A percentile compares a stretch with the other conserved stretches of the same genome.
These are phyloP conservation scores for Mus spretus DNA, from an alignment of 2,797 vertebrate species.

Conservation along the genomic window DNA sequence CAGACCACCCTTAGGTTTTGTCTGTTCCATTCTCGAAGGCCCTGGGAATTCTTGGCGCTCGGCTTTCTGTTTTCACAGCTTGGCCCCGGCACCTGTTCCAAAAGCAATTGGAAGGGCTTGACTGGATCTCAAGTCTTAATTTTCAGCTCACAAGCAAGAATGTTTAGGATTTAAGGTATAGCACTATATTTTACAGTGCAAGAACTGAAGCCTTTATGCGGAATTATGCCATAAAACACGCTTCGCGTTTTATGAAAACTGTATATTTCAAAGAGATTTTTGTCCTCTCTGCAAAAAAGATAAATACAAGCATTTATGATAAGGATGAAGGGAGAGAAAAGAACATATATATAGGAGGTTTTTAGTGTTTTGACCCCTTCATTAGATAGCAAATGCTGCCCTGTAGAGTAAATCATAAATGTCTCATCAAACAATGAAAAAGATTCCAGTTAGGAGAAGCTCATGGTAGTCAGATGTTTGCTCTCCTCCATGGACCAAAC, in stretches of 20 bases:
- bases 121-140: conserved; percentile 77
- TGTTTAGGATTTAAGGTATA: conserved; percentile 81
- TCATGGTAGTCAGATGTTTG: background rate
- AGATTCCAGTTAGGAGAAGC: conserved; percentile 36
- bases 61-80: conserved; percentile 86
- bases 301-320: conserved; percentile 30
- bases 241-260: conserved; percentile 65
- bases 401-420: conserved; percentile 12
- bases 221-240: conserved; percentile 73
- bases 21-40: conserved; percentile 69
- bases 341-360: background rate
- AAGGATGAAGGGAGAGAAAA: background rate
- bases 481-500: background rate
- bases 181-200: conserved; percentile 76
- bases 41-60: conserved; percentile 75
- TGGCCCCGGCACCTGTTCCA: conserved; percentile 86
- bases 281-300: conserved; percentile 64
- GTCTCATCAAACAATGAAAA: conserved; percentile 68
- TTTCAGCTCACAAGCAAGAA: conserved; percentile 80
- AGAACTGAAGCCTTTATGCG: conserved; percentile 77
- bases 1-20: conserved; percentile 76
- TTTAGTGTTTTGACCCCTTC: conserved; percentile 47
- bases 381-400: conserved; percentile 18
- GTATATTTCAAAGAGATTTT: conserved; percentile 68
- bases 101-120: conserved; percentile 82